A percentile compares a stretch with the other conserved stretches of the same genome.
phyloP scores from a whole-genome alignment of 2,888 invertebrate species.

The Galeopsomyia nigrocyanea region DNA sequence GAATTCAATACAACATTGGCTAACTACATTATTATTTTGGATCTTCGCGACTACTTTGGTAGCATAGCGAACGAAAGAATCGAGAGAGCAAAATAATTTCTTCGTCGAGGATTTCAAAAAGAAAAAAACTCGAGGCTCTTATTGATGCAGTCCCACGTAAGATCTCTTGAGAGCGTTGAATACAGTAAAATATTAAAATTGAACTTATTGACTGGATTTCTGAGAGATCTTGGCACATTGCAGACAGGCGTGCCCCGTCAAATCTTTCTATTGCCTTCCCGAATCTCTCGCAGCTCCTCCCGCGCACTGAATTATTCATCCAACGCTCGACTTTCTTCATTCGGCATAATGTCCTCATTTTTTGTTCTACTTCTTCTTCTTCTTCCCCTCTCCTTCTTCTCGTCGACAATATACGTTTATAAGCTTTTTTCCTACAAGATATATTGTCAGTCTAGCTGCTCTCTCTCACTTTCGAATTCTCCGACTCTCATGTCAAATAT shows the following conservation, averaged over 20 bases:
- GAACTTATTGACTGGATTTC: conserved; percentile 25
- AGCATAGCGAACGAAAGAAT: too few relatives aligned
- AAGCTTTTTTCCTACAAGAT: conserved; percentile 2
- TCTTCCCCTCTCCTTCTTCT: background rate
- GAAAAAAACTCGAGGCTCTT: background rate
- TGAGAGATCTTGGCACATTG: conserved; percentile 13
- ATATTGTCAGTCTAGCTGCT: too few relatives aligned
- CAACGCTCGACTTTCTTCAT: conserved; percentile 16
- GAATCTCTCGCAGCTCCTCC: conserved; percentile 11
- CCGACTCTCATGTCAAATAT: background rate
- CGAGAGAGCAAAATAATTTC: too few relatives aligned
- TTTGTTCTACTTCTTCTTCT: background rate
- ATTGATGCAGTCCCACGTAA: background rate
- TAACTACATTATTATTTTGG: too few relatives aligned
- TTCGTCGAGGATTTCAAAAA: too few relatives aligned
- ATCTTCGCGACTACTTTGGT: too few relatives aligned
- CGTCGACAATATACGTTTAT: conserved; percentile 25
- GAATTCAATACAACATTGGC: too few relatives aligned
- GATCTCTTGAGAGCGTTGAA: background rate
- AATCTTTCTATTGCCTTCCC: conserved; percentile 28
- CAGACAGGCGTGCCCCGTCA: conserved; percentile 12
- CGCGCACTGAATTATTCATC: conserved; percentile 55
- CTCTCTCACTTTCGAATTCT: background rate
- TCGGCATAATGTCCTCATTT: conserved; percentile 21
- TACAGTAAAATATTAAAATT: conserved; percentile 23